Conservation (phyloP, 2,797 vertebrate genomes). For the Anguilla pacifica region DNA sequence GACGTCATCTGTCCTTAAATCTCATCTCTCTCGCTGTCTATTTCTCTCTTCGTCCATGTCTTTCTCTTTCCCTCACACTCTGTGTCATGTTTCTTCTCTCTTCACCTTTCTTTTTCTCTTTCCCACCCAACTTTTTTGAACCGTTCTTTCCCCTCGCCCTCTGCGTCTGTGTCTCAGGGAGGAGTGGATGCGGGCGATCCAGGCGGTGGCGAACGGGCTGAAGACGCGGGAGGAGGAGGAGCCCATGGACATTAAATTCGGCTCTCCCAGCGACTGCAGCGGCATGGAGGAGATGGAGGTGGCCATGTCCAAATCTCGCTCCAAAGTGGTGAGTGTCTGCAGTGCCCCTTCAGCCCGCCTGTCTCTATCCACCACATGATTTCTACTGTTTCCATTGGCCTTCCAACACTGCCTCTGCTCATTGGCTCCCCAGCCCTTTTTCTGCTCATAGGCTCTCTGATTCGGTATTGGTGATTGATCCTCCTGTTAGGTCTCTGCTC, state of each 20-base stretch:
- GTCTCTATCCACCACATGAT: not conserved
- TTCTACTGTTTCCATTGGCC: not conserved
- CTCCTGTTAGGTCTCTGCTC: not conserved
- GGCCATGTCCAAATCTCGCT: constrained; percentile 78
- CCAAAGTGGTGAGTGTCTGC: constrained; percentile 84
- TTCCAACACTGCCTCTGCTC: not conserved
- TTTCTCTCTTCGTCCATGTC: not conserved
- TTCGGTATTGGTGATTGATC: constrained; percentile 3
- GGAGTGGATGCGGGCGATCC: constrained; percentile 92
- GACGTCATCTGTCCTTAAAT: too few species aligned
- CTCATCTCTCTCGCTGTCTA: not conserved
- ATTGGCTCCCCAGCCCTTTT: not conserved
- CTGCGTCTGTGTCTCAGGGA: constrained; percentile 69
- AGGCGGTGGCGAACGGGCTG: constrained; percentile 89
- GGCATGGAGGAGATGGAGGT: constrained; percentile 87
- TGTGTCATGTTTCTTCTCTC: not conserved
- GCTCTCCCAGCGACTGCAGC: constrained; percentile 78
- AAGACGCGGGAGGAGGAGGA: constrained; percentile 83
- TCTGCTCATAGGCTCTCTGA: not conserved
- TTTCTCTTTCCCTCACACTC: not conserved
- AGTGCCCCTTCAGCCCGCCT: not conserved
- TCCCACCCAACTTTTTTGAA: not conserved
- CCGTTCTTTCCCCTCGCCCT: too few species aligned
- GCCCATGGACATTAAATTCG: constrained; percentile 84
- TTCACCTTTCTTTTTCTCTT: not conserved